These are phyloP conservation scores for Rattus norvegicus DNA, from an alignment of 2,113 vertebrate genomes.

Conservation along the genomic window DNA sequence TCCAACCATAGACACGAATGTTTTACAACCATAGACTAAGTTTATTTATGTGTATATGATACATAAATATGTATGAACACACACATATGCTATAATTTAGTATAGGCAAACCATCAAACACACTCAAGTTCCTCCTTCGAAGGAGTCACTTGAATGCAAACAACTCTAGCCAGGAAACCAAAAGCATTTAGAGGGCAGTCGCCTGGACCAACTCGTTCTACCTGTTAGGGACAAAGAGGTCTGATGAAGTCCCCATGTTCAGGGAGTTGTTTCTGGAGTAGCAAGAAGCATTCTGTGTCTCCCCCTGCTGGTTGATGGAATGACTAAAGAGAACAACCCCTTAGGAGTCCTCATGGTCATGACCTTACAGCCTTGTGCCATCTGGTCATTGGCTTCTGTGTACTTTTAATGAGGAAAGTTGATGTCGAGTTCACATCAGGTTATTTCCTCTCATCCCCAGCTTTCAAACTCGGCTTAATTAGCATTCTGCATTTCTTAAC, in stretches of 20 bases:
- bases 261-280: background rate
- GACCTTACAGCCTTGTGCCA: slow-evolving; percentile 28
- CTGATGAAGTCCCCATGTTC: slow-evolving; percentile 8
- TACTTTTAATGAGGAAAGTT: slow-evolving; percentile 60
- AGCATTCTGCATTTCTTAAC: slow-evolving; percentile 69
- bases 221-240: slow-evolving; percentile 44
- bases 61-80: background rate
- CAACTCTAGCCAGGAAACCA: slow-evolving; percentile 68
- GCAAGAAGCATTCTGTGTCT: slow-evolving; percentile 88
- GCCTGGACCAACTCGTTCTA: slow-evolving; percentile 48
- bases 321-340: slow-evolving; percentile 69
- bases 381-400: slow-evolving; percentile 41
- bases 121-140: slow-evolving; percentile 31
- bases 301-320: slow-evolving; percentile 86
- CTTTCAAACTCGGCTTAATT: slow-evolving; percentile 70
- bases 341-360: background rate
- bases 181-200: background rate
- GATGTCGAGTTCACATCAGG: slow-evolving; percentile 61
- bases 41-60: background rate
- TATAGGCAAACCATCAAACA: slow-evolving; percentile 54
- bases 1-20: slow-evolving; percentile 40
- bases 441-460: slow-evolving; percentile 47
- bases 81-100: slow-evolving; percentile 26
- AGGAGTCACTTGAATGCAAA: slow-evolving; percentile 65
- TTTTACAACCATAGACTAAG: slow-evolving; percentile 11